Base-by-base conservation (phyloP, 1,140 invertebrate species). In the Polypedilum vanderplanki region DNA sequence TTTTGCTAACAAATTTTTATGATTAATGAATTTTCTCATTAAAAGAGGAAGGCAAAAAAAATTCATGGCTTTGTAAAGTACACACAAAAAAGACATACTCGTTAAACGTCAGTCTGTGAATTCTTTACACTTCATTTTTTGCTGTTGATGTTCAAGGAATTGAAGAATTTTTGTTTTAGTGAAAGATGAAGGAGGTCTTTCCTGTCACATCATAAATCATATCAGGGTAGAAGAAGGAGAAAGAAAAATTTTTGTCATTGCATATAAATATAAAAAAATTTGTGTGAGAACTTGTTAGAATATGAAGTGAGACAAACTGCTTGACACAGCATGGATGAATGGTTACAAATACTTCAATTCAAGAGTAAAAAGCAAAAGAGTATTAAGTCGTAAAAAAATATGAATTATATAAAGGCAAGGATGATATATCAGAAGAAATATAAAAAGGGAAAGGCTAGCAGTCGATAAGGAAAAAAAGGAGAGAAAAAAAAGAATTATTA, bases 251-350 rank as follows among this genome's bases (percentile, higher is more conserved):
- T 46, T 57, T 57, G 12, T 57, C 46, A 57, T 57, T 3, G 3
- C 12, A n/a, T 33, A 33, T 33, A 33, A n/a, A n/a, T n/a, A 46
- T 46, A 15, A 46, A 46, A 15, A 15, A n/a, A 57, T n/a, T 57
- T 57, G 46, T 46, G 15, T 57, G n/a, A 12, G 46, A 57, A 70
- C 17, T 70, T 70, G 65, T 70, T 70, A 9, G 65, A 20, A 70
- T 57, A 57, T 70, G 65, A 70, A 70, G 65, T 70, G 18, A 70
- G 65, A 70, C 65, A 70, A 70, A 70, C 65, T 70, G 65, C 20
- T 20, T 70, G 20, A 70, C 65, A 70, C 18, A 70, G 65, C 65
- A 70, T 17, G 46, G 46, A 57, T 57, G 46, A 57, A 57, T 15
- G 46, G n/a, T 15, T 57, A 12, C 10, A 57, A 57, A 57, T 57